Conservation (phyloP, 2,113 vertebrate genomes). For the Hydrolagus affinis region DNA sequence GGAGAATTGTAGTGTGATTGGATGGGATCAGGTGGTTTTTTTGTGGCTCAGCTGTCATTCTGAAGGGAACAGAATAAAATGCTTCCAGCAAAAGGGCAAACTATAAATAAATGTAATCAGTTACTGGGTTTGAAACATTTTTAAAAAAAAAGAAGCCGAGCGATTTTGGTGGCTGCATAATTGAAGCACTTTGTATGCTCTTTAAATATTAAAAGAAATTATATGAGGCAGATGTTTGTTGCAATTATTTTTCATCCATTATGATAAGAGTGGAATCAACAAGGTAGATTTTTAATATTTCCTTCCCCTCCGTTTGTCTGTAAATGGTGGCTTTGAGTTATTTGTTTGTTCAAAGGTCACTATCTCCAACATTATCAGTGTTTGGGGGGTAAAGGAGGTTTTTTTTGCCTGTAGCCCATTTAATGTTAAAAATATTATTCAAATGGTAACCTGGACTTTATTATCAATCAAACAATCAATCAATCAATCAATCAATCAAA, state of each 20-base stretch:
- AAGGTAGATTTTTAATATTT: no score
- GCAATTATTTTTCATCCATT: no score
- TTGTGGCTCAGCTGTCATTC: not conserved
- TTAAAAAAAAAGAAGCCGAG: not conserved
- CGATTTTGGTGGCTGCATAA: not conserved
- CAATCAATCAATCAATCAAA: no score
- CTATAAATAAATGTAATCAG: constrained; percentile 2
- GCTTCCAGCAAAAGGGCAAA: constrained; percentile 1
- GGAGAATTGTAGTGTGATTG: not conserved
- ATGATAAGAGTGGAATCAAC: no score
- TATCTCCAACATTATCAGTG: no score
- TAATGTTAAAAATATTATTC: no score
- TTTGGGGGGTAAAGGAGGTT: no score
- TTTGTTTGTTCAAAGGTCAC: no score
- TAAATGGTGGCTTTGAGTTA: not conserved
- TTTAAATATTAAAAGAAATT: not conserved
- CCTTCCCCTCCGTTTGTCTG: not conserved
- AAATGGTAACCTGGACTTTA: no score
- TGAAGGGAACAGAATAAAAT: not conserved
- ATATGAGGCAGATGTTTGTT: no score
- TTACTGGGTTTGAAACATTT: not conserved
- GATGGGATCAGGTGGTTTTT: constrained; percentile 15
- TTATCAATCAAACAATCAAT: no score
- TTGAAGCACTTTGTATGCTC: not conserved
- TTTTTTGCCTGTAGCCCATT: no score